phyloP scores from a whole-genome alignment of 1,140 invertebrate species.

The Sinella curviseta region DNA sequence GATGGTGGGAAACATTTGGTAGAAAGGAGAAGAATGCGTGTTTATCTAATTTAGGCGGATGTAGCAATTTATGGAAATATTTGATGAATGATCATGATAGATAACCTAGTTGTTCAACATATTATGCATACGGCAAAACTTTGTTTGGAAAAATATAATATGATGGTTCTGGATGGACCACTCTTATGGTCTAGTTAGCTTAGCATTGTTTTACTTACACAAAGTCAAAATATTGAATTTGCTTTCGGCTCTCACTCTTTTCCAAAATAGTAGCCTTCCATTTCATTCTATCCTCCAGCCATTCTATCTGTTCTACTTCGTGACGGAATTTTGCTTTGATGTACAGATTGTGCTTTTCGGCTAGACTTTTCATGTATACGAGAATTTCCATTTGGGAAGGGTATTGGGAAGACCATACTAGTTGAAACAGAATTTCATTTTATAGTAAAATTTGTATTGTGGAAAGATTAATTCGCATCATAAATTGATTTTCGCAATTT shows the following conservation, averaged over 20 bases:
- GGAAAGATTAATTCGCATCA: neutral
- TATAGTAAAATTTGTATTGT: too few species aligned
- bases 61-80: neutral
- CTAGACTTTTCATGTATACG: constrained; percentile 30
- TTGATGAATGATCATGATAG: neutral
- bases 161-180: too few species aligned
- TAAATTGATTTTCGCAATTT: too few species aligned
- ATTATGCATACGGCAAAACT: too few species aligned
- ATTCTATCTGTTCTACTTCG: constrained; percentile 30
- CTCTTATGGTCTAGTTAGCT: too few species aligned
- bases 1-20: too few species aligned
- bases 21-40: neutral
- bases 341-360: constrained; percentile 39
- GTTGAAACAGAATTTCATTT: neutral
- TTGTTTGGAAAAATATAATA: too few species aligned
- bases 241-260: neutral
- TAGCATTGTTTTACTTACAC: neutral
- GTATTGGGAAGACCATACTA: constrained; percentile 39
- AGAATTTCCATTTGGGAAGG: constrained; percentile 38
- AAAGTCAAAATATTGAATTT: constrained; percentile 20
- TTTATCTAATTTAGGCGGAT: neutral
- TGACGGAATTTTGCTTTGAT: constrained; percentile 31
- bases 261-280: constrained; percentile 30
- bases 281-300: constrained; percentile 32
- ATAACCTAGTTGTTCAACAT: neutral